phyloP scores from a whole-genome alignment of 2,113 vertebrate species.

The Phylloscopus trochiloides region DNA sequence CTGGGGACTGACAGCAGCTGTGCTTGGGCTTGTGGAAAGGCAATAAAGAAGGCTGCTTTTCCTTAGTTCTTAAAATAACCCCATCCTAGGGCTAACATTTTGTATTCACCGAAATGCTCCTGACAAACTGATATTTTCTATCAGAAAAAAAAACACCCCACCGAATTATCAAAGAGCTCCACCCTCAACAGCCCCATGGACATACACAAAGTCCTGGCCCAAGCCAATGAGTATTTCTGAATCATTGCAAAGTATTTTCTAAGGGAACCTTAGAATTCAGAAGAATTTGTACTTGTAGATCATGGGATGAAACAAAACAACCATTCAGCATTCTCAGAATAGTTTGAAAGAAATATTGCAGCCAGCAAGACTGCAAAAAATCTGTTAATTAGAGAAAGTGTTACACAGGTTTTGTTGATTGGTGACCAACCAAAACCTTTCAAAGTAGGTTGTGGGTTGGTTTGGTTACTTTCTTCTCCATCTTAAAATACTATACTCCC shows the following conservation, averaged over 20 bases:
- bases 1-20: neutral
- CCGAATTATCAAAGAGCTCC: neutral
- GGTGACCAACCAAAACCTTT: neutral
- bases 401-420: neutral
- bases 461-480: neutral
- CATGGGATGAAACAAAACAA: neutral
- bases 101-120: neutral
- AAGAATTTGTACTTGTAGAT: neutral
- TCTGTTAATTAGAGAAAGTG: fast-evolving
- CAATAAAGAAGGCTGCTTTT: neutral
- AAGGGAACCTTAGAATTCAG: neutral
- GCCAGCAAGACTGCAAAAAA: neutral
- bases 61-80: neutral
- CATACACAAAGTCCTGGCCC: neutral
- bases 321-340: neutral
- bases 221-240: neutral
- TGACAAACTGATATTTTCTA: neutral
- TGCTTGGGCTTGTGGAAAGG: neutral
- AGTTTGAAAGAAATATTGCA: neutral
- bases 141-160: neutral
- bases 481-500: neutral
- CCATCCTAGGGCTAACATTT: neutral
- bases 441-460: neutral
- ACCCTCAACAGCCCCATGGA: neutral
- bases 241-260: neutral